phyloP scores from a whole-genome alignment of 30 jellyfish, hydroid and myxozoan genomes.

The Turritopsis rubra region DNA sequence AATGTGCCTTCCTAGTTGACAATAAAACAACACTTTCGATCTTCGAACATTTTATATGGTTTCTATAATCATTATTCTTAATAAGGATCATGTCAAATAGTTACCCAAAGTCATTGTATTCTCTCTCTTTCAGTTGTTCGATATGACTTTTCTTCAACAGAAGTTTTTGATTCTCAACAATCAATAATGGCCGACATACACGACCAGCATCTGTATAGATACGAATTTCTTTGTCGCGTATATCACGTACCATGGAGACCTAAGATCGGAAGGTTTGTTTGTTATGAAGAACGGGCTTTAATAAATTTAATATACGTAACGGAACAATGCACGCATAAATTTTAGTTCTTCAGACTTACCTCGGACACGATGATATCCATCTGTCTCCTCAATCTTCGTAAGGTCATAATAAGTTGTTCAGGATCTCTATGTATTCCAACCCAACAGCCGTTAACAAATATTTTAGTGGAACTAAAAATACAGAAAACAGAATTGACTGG shows the following conservation, averaged over 20 bases:
- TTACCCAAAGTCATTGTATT: slow-evolving; percentile 78
- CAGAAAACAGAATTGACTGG: background rate
- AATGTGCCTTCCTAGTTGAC: too few species aligned
- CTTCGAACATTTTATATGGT: background rate
- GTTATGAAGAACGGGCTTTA: too few species aligned
- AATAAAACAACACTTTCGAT: background rate
- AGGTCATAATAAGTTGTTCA: slow-evolving; percentile 85
- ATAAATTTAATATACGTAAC: too few species aligned
- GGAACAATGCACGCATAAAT: too few species aligned
- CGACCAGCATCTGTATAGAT: slow-evolving; percentile 99
- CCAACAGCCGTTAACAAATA: slow-evolving; percentile 99
- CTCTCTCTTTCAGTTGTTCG: slow-evolving; percentile 86
- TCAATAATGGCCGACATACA: slow-evolving; percentile 97
- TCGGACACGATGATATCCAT: slow-evolving; percentile 98
- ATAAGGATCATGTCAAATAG: background rate
- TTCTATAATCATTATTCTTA: background rate
- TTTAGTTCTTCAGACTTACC: too few species aligned
- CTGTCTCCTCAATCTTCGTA: slow-evolving; percentile 91
- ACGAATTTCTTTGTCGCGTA: slow-evolving; percentile 95
- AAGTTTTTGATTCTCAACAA: slow-evolving; percentile 92
- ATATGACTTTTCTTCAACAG: slow-evolving; percentile 82
- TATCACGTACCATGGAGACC: slow-evolving; percentile 99
- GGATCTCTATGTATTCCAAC: slow-evolving; percentile 99
- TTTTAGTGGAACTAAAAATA: slow-evolving; percentile 89
- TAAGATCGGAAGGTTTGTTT: too few species aligned